Evolutionary conservation across 2,888 invertebrate species (phyloP).

Genomic region (Orchesella flavescens): DNA sequence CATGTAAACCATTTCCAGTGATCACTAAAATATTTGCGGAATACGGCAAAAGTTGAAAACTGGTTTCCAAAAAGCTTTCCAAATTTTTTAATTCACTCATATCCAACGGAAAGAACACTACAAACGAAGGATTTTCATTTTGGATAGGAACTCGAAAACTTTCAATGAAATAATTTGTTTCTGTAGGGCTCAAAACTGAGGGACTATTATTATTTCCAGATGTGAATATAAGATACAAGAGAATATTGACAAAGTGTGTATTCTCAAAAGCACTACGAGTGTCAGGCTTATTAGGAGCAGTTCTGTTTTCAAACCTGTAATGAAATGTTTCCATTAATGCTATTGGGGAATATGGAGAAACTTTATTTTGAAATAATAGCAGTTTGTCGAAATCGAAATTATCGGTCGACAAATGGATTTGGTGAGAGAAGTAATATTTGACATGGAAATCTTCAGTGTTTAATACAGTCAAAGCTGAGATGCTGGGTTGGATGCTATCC

Average conservation of each 20-base stretch:
- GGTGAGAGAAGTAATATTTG: not conserved
- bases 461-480: too few relatives aligned
- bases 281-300: not conserved
- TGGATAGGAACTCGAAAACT: constrained; percentile 2
- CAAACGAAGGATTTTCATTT: constrained; percentile 11
- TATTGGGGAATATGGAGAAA: not conserved
- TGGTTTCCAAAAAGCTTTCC: not conserved
- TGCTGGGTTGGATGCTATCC: too few relatives aligned
- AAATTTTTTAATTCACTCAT: not conserved
- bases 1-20: not conserved
- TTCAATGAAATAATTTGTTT: not conserved
- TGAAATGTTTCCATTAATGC: not conserved
- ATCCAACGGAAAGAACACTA: not conserved
- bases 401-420: not conserved
- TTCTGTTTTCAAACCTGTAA: not conserved
- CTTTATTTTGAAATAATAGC: not conserved
- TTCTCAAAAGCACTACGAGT: constrained; percentile 5
- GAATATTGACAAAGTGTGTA: not conserved
- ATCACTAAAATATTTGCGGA: not conserved
- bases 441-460: not conserved
- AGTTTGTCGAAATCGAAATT: not conserved
- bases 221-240: not conserved
- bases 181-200: not conserved
- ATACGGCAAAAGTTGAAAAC: constrained; percentile 13
- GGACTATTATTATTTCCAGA: not conserved